A percentile compares a stretch with the other conserved stretches of the same genome.
phyloP scores from a whole-genome alignment of 2,888 invertebrate genomes.

The Lycophotia porphyrea region DNA sequence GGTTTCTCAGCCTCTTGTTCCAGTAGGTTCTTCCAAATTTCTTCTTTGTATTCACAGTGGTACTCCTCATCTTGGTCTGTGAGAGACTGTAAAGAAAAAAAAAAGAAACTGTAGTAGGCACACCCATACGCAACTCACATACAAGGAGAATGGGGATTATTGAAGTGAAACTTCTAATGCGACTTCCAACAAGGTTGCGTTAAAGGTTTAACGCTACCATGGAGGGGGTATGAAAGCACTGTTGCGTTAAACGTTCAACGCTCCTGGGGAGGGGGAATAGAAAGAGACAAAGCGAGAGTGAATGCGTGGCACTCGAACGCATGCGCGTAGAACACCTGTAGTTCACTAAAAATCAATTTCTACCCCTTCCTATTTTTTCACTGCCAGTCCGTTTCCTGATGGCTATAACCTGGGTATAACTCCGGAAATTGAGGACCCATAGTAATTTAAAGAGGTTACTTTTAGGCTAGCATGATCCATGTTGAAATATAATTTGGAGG shows the following conservation, averaged over 20 bases:
- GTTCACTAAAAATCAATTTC: too few relatives aligned
- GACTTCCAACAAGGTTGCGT: too few relatives aligned
- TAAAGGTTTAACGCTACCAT: too few relatives aligned
- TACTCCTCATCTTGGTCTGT: constrained; percentile 83
- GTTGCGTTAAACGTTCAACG: too few relatives aligned
- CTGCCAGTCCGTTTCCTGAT: neutral
- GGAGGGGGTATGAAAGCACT: too few relatives aligned
- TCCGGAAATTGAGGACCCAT: neutral
- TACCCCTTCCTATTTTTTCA: too few relatives aligned
- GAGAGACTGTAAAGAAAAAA: constrained; percentile 74
- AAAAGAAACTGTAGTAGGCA: neutral
- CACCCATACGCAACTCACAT: neutral
- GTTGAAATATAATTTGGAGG: neutral
- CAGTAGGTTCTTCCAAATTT: constrained; percentile 85
- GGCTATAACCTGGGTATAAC: neutral
- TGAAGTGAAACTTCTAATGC: too few relatives aligned
- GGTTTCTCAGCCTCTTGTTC: constrained; percentile 85
- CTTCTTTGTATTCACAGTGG: constrained; percentile 84
- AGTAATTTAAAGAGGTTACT: neutral
- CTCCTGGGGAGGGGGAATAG: too few relatives aligned
- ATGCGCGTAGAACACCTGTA: too few relatives aligned
- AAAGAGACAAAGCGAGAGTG: too few relatives aligned
- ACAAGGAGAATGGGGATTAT: neutral
- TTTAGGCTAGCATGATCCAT: neutral
- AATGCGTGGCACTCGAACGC: too few relatives aligned